Evolutionary conservation across 2,888 invertebrate species (phyloP).

Genomic region (Volucella bombylans): DNA sequence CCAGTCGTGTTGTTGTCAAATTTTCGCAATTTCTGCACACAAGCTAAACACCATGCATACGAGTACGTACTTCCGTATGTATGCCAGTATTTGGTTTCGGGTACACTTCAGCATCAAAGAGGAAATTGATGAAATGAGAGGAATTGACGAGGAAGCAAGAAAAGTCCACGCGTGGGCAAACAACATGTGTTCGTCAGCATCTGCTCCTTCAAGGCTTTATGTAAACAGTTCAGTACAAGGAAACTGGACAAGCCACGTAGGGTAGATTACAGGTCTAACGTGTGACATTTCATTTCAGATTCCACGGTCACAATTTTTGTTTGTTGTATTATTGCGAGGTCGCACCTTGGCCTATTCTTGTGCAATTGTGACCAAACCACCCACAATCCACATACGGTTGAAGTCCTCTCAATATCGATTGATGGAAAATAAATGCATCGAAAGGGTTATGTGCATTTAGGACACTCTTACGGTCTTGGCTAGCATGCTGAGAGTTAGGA

Average conservation of each 20-base stretch:
- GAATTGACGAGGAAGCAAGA: no score
- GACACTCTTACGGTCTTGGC: neutral
- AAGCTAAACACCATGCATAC: no score
- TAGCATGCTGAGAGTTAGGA: conserved; percentile 7
- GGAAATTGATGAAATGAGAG: no score
- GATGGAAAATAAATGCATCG: conserved; percentile 32
- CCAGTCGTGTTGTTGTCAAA: neutral
- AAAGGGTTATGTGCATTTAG: conserved; percentile 27
- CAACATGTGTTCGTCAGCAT: no score
- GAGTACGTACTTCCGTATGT: no score
- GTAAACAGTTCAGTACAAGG: no score
- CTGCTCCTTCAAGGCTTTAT: no score
- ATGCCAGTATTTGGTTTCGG: no score
- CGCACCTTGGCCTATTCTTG: neutral
- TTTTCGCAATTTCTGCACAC: neutral
- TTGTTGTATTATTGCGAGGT: conserved; percentile 1
- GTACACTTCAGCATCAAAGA: no score
- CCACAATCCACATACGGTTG: neutral
- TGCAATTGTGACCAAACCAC: neutral
- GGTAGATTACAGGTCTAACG: neutral
- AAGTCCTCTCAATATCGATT: conserved; percentile 23
- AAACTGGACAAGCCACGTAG: no score
- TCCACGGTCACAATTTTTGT: neutral
- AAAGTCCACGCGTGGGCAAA: no score
- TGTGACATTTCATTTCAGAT: neutral